Percentiles rank a stretch among this genome's conserved stretches.
These are phyloP conservation scores for Altica lythri DNA, from an alignment of 2,888 invertebrate genomes.

Conservation along the genomic window DNA sequence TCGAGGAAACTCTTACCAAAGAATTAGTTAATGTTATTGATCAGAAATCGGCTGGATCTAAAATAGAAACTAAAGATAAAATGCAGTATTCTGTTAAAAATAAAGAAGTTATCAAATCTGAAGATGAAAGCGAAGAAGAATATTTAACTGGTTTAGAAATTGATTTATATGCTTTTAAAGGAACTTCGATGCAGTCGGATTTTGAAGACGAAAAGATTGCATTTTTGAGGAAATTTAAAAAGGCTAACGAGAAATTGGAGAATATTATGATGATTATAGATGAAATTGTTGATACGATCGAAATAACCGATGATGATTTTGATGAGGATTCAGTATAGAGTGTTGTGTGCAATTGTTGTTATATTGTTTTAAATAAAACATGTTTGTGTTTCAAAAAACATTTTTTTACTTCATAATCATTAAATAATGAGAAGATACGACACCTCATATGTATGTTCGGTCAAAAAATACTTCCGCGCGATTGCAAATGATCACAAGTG, in stretches of 20 bases:
- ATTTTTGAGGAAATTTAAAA: conserved; percentile 47
- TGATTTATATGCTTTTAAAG: conserved; percentile 9
- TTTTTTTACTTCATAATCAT: too few relatives aligned
- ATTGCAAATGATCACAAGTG: too few relatives aligned
- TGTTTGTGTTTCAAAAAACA: conserved; percentile 19
- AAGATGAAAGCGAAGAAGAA: conserved; percentile 34
- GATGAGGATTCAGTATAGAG: conserved; percentile 22
- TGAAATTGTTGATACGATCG: conserved; percentile 55
- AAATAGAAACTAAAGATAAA: background rate
- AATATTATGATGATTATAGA: conserved; percentile 54
- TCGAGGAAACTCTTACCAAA: conserved; percentile 49
- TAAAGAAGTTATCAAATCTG: too few relatives aligned
- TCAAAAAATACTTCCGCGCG: too few relatives aligned
- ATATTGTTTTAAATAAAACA: conserved; percentile 29
- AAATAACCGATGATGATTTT: conserved; percentile 46
- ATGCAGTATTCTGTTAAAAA: background rate
- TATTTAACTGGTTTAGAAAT: conserved; percentile 26
- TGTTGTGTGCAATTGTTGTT: conserved; percentile 29
- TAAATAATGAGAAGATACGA: too few relatives aligned
- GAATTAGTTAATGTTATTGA: conserved; percentile 45
- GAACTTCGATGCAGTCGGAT: background rate
- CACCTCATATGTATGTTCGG: too few relatives aligned
- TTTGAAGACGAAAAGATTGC: conserved; percentile 33
- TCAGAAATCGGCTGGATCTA: background rate
- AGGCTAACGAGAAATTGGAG: conserved; percentile 52